Base-by-base conservation (phyloP, 2,888 invertebrate genomes). In the Pandemis cinnamomeana region DNA sequence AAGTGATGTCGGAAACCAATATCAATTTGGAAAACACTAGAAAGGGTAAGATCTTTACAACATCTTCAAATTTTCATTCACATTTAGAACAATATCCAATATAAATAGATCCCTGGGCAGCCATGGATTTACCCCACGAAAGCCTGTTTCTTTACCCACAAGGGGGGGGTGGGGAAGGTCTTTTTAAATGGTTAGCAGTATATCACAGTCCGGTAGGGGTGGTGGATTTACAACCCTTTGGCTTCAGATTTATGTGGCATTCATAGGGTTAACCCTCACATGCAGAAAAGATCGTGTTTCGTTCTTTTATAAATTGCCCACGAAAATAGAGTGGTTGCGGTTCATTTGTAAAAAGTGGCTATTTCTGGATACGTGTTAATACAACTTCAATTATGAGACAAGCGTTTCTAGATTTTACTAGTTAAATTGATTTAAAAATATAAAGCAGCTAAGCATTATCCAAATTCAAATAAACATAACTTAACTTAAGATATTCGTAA, bases 221-320 rank as follows among this genome's bases (percentile, higher is more conserved):
- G 81, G 77, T 85, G 86, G 88, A 93, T 93, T 93, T 93, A 93
- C 93, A 92, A 93, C 93, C 93, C 93, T 92, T 92, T 91, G 80
- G 82, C 80, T 80, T 83, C 90, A 90, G 92, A 93, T 93, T 93
- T 93, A 93, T 89, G 89, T 85, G 83, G 80, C 85, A 82, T 84
- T 84, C 84, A 80, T 79, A 83, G 89, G 89, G 89, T 87, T 86
- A 86, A 86, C 87, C 88, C 88, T 81, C 86, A 87, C 87, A 89
- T 88, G 89, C 91, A 90, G 88, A 90, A 89, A 88, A 89, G 89
- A 90, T 89, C 89, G 87, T 82, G 89, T 92, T 92, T 91, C 92
- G 90, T 92, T 92, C 89, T 91, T 91, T 92, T 91, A 91, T 91
- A 91, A 91, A 92, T 91, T 86, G 86, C 81, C 78, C 71, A 80